Base-by-base conservation (phyloP, 1,140 invertebrate genomes). In the Cheumatopsyche charites region DNA sequence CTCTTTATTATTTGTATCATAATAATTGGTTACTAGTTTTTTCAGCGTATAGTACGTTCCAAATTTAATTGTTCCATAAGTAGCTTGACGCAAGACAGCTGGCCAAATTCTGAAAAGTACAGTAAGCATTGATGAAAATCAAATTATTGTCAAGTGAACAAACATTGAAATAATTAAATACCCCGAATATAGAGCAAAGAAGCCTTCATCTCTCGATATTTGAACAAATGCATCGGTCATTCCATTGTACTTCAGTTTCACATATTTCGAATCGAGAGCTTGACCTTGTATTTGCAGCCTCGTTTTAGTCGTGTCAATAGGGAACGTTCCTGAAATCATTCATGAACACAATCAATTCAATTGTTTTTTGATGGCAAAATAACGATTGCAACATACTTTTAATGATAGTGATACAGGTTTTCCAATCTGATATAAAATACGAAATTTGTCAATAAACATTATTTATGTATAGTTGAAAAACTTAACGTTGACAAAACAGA, bases 11-110 rank as follows among this genome's bases (percentile, higher is more conserved):
- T 90, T 85, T 76, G 84, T 78, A 78, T 84, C 80, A 0, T 84
- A 79, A 66, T 86, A 84, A 76, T 90, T 83, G 70, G 84, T 86
- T 62, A 89, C 81, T 72, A 88, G 80, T 78, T 88, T 86, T 82
- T 98, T 97, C 55, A 97, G 80, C 0, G 94, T 91, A 80, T 98
- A 97, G 83, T 98, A 98, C 19, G 95, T 92, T 68, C 96, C 96
- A 81, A 98, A 97, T 83, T 98, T 98, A 74, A 98, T 95, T 21
- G 95, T 97, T 75, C 96, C 96, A 86, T 98, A 98, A 47, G 94
- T 95, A 15, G 95, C 93, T 84, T 98, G 96, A 23, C 95, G 86
- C 49, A 98, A 83, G 63, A 97, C 89, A 52, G 95, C 96, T 67
- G 95, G 95, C 85, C 90, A 91, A 79, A 98, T 94, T 73, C 95